Evolutionary conservation across 2,113 vertebrate species (phyloP).

Genomic region (Beaufortia kweichowensis): DNA sequence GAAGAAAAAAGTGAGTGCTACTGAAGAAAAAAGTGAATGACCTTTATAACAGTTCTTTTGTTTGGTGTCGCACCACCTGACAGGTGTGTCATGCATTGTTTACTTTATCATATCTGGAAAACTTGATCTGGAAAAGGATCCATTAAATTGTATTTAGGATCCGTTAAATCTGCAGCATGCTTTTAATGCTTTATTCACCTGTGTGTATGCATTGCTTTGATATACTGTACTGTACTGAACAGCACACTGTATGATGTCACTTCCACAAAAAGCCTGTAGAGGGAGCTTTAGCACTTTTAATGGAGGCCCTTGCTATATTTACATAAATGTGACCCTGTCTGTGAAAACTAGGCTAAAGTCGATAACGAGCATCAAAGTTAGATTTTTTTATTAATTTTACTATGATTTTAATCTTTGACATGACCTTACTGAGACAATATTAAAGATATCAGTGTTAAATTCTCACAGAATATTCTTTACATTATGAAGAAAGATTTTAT

Average conservation of each 20-base stretch:
- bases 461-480: too few relatives aligned
- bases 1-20: background rate
- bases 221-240: too few relatives aligned
- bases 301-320: background rate
- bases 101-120: background rate
- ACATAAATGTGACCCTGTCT: too few relatives aligned
- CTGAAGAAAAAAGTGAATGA: background rate
- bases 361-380: too few relatives aligned
- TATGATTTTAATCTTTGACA: too few relatives aligned
- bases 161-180: background rate
- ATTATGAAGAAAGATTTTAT: too few relatives aligned
- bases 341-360: too few relatives aligned
- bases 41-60: constrained; percentile 16
- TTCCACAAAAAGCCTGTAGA: background rate
- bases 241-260: background rate
- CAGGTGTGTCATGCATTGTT: background rate
- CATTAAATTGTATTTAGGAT: background rate
- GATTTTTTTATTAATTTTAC: too few relatives aligned
- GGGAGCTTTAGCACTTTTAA: background rate
- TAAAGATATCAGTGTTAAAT: too few relatives aligned
- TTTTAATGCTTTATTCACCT: background rate
- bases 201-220: background rate
- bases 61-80: background rate
- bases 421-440: too few relatives aligned
- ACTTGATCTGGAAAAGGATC: background rate